phyloP scores from a whole-genome alignment of 2,888 invertebrate species.

The Drosophila seclusa region DNA sequence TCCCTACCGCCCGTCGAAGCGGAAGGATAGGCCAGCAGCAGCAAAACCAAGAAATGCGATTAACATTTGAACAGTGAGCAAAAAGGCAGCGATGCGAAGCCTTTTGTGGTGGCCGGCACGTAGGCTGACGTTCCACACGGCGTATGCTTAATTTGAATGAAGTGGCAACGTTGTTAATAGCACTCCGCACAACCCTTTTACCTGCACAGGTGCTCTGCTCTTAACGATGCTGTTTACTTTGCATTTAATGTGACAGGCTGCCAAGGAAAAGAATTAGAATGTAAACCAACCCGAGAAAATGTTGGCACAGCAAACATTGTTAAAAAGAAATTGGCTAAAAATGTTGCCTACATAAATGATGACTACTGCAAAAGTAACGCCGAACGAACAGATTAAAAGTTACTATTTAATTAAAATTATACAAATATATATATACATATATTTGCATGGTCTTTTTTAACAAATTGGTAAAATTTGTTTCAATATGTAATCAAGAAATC shows the following conservation, averaged over 20 bases:
- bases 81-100: slow-evolving; percentile 53
- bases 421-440: background rate
- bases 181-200: slow-evolving; percentile 24
- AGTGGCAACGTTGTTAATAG: slow-evolving; percentile 74
- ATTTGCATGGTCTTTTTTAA: background rate
- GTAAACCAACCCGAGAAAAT: slow-evolving; percentile 36
- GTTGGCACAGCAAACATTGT: slow-evolving; percentile 52
- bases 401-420: slow-evolving; percentile 29
- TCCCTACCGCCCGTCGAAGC: slow-evolving; percentile 14
- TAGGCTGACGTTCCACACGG: slow-evolving; percentile 51
- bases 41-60: slow-evolving; percentile 71
- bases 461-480: background rate
- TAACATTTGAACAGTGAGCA: slow-evolving; percentile 72
- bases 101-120: slow-evolving; percentile 63
- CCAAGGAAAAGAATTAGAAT: slow-evolving; percentile 43
- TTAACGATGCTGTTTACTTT: slow-evolving; percentile 72
- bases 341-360: slow-evolving; percentile 34
- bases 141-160: slow-evolving; percentile 76
- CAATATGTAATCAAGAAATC: slow-evolving; percentile 10
- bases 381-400: background rate
- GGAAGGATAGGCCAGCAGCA: slow-evolving; percentile 37
- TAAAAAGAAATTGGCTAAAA: slow-evolving; percentile 46
- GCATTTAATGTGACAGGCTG: slow-evolving; percentile 59
- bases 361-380: slow-evolving; percentile 14
- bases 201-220: slow-evolving; percentile 45